Conservation (phyloP, 2,888 invertebrate genomes). For the Macrosoma leucophasiata region DNA sequence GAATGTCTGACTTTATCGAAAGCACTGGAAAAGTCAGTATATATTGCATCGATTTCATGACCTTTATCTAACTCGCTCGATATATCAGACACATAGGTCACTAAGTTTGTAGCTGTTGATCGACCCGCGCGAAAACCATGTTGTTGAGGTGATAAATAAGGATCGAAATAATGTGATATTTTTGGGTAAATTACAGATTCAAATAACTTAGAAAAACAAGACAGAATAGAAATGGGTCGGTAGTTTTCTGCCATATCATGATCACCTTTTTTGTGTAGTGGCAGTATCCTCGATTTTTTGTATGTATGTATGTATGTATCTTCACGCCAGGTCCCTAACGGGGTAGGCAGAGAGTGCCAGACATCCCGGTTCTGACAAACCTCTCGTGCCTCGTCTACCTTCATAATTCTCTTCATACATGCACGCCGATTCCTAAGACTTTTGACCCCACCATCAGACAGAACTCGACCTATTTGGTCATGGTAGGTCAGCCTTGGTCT, state of each 20-base stretch:
- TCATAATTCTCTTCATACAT: too few species aligned
- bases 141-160: constrained; percentile 5
- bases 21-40: constrained; percentile 15
- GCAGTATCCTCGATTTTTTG: too few species aligned
- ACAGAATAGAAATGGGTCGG: constrained; percentile 13
- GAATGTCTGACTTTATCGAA: constrained; percentile 16
- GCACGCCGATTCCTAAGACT: too few species aligned
- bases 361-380: too few species aligned
- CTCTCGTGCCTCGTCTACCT: too few species aligned
- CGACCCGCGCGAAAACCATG: constrained; percentile 11
- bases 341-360: too few species aligned
- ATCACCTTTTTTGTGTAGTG: constrained; percentile 11
- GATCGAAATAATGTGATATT: constrained; percentile 2
- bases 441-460: too few species aligned
- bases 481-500: too few species aligned
- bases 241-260: constrained; percentile 5
- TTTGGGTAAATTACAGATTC: constrained; percentile 9
- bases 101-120: constrained; percentile 10
- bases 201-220: constrained; percentile 4
- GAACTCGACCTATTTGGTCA: too few species aligned
- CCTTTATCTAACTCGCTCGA: constrained; percentile 6
- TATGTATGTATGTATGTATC: too few species aligned
- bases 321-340: too few species aligned
- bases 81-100: constrained; percentile 1
- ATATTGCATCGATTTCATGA: constrained; percentile 13